Evolutionary conservation across 2,113 vertebrate species (phyloP).

Genomic region (Hirundichthys speculiger): DNA sequence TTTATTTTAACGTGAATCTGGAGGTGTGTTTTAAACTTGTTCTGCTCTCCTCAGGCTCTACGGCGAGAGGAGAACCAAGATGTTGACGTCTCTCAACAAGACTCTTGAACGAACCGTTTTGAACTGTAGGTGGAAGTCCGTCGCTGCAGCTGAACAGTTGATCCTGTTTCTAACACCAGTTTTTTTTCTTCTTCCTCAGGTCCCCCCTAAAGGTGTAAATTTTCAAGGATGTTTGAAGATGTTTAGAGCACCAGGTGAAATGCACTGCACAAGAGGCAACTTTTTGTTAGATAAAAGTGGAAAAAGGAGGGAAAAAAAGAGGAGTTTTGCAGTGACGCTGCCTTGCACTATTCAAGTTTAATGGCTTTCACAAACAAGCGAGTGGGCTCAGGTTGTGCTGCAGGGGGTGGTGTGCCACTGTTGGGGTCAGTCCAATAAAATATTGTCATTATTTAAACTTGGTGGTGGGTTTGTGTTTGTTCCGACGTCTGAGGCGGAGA

Average conservation of each 20-base stretch:
- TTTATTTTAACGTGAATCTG: neutral
- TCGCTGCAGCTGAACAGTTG: neutral
- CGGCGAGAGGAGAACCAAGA: conserved; percentile 59
- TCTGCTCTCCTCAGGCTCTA: conserved; percentile 39
- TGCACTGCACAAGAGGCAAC: conserved; percentile 51
- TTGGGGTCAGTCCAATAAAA: conserved; percentile 75
- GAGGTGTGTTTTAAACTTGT: neutral
- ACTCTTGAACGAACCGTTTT: conserved; percentile 37
- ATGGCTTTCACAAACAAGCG: conserved; percentile 43
- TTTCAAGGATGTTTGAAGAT: conserved; percentile 30
- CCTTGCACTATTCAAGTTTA: conserved; percentile 45
- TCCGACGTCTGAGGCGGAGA: neutral
- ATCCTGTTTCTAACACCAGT: neutral
- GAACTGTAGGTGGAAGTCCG: conserved; percentile 56
- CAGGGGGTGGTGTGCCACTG: conserved; percentile 35
- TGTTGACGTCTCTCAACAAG: conserved; percentile 46
- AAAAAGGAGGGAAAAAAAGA: neutral
- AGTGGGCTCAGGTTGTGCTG: conserved; percentile 36
- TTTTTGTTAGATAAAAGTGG: conserved; percentile 21
- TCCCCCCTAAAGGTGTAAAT: conserved; percentile 51
- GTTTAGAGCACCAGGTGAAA: conserved; percentile 67
- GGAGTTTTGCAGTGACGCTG: conserved; percentile 38
- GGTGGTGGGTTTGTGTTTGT: conserved; percentile 10
- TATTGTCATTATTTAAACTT: conserved; percentile 43
- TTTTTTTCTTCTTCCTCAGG: conserved; percentile 32